Evolutionary conservation across 1,140 invertebrate species (phyloP).

Genomic region (Ooceraea biroi): DNA sequence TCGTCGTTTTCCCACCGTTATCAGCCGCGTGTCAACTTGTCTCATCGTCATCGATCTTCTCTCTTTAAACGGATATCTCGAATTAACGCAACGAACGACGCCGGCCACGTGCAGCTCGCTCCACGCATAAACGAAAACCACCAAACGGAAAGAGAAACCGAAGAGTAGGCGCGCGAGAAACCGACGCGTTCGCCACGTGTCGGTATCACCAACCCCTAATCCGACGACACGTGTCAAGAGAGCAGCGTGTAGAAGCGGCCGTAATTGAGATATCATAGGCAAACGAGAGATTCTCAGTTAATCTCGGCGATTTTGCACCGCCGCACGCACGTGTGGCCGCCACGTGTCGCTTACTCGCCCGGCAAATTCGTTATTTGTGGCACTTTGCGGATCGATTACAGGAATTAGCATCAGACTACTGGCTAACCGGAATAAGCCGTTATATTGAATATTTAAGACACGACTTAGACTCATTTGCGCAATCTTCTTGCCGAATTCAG

Average conservation of each 20-base stretch:
- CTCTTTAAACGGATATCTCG: conserved; percentile 44
- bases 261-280: conserved; percentile 82
- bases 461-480: too few relatives aligned
- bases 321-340: conserved; percentile 7
- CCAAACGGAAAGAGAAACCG: conserved; percentile 17
- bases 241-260: conserved; percentile 59
- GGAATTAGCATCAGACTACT: conserved; percentile 43
- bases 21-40: conserved; percentile 1
- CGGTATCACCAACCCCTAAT: conserved; percentile 66
- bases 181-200: conserved; percentile 65
- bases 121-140: conserved; percentile 45
- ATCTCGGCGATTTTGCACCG: conserved; percentile 69
- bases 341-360: conserved; percentile 23
- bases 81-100: conserved; percentile 54
- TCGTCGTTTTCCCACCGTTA: conserved; percentile 22
- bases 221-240: conserved; percentile 63
- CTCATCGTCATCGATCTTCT: conserved; percentile 40
- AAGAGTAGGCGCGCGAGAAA: conserved; percentile 36
- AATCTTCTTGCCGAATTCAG: too few relatives aligned
- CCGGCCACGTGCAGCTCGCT: conserved; percentile 61
- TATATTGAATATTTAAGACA: too few relatives aligned
- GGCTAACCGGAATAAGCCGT: not conserved
- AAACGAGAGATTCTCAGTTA: conserved; percentile 62
- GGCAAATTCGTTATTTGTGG: conserved; percentile 46
- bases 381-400: conserved; percentile 26